Conservation (phyloP, 2,797 vertebrate species). For the Pangasius djambal region DNA sequence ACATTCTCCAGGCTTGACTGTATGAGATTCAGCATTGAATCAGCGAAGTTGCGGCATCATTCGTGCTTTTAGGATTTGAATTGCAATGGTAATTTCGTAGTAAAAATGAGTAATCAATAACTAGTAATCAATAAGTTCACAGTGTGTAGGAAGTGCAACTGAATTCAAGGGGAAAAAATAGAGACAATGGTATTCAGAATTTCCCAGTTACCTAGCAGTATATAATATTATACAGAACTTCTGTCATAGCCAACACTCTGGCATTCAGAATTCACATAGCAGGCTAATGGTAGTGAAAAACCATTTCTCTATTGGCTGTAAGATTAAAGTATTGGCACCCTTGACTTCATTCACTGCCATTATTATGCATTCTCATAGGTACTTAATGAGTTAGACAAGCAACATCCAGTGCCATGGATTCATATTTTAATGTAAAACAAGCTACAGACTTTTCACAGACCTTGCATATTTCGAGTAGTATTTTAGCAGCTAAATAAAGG, state of each 20-base stretch:
- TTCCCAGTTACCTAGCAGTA: neutral
- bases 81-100: neutral
- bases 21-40: neutral
- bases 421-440: neutral
- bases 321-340: neutral
- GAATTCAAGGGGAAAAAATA: too few relatives aligned
- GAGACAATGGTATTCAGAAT: neutral
- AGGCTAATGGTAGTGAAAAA: neutral
- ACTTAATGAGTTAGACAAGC: neutral
- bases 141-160: neutral
- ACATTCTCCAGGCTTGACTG: neutral
- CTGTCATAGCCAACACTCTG: neutral
- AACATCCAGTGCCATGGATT: neutral
- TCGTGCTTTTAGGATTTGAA: neutral
- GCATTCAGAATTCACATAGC: neutral
- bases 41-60: neutral
- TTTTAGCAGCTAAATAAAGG: neutral
- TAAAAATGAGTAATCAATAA: neutral
- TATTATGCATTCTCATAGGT: neutral
- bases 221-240: neutral
- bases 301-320: neutral
- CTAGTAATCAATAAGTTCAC: neutral
- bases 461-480: neutral
- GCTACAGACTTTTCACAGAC: neutral
- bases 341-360: neutral